phyloP scores from a whole-genome alignment of 2,797 vertebrate genomes.

The Scomberomorus guttatus region DNA sequence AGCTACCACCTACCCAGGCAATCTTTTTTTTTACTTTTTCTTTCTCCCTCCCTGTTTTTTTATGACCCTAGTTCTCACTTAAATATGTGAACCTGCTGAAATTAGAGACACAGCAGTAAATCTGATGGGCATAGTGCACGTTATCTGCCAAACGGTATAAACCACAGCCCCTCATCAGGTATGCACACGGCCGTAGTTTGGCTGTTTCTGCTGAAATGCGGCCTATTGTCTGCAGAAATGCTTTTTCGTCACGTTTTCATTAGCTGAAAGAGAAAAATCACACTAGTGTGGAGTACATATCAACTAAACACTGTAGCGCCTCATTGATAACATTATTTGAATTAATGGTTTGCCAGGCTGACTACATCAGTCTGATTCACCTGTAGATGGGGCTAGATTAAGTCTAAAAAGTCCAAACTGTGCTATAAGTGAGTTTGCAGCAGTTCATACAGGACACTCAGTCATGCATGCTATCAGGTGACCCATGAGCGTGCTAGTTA shows the following conservation, averaged over 20 bases:
- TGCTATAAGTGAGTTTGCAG: conserved; percentile 40
- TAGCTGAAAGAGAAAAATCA: conserved; percentile 11
- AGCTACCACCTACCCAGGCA: conserved; percentile 85
- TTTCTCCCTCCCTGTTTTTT: conserved; percentile 69
- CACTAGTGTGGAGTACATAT: neutral
- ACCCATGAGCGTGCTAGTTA: conserved; percentile 60
- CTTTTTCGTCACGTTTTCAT: conserved; percentile 16
- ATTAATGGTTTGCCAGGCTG: conserved; percentile 2
- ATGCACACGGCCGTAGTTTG: conserved; percentile 31
- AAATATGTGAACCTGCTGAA: conserved; percentile 82
- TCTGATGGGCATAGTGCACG: conserved; percentile 62
- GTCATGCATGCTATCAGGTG: conserved; percentile 73
- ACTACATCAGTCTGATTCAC: conserved; percentile 39
- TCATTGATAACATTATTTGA: conserved; percentile 21
- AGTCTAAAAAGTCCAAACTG: conserved; percentile 49
- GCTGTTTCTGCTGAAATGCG: conserved; percentile 12
- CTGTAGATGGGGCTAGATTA: conserved; percentile 66
- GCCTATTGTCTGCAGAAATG: conserved; percentile 38
- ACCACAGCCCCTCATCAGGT: conserved; percentile 54
- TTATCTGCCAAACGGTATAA: conserved; percentile 73
- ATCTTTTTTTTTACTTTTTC: conserved; percentile 59
- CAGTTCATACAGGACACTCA: conserved; percentile 61
- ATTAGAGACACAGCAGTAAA: conserved; percentile 83
- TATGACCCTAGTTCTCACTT: conserved; percentile 80
- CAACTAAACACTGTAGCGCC: conserved; percentile 2